A percentile compares a stretch with the other conserved stretches of the same genome.
Evolutionary conservation across 2,888 invertebrate genomes (phyloP).

Genomic region (Encarsia formosa): DNA sequence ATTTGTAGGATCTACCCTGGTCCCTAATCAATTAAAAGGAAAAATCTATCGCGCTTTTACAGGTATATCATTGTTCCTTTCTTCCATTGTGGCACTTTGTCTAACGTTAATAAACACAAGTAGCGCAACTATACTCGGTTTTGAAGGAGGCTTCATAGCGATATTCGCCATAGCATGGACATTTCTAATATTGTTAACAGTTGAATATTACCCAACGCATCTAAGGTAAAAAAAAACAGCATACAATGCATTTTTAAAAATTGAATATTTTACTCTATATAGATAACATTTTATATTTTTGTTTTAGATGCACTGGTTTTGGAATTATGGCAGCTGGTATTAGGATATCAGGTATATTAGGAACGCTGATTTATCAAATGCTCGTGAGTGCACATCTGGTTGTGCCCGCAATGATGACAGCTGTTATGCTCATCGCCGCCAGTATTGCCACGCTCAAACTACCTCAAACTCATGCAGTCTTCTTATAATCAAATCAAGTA

Average conservation of each 20-base stretch:
- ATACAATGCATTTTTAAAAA: not conserved
- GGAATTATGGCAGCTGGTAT: conserved; percentile 51
- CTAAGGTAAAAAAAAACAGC: conserved; percentile 43
- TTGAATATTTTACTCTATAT: not conserved
- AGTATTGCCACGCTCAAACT: conserved; percentile 49
- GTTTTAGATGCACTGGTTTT: conserved; percentile 50
- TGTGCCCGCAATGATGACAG: conserved; percentile 51
- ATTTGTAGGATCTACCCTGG: too few relatives aligned
- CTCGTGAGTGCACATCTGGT: conserved; percentile 48
- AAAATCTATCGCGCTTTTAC: conserved; percentile 17
- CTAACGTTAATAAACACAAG: conserved; percentile 50
- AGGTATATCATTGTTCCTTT: conserved; percentile 51
- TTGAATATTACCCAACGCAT: conserved; percentile 53
- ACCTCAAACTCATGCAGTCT: conserved; percentile 51
- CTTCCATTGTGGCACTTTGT: conserved; percentile 48
- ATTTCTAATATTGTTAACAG: conserved; percentile 50
- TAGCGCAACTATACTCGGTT: conserved; percentile 49
- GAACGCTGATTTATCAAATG: conserved; percentile 49
- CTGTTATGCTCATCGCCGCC: conserved; percentile 47
- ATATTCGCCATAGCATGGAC: conserved; percentile 53
- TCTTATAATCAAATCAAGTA: conserved; percentile 44
- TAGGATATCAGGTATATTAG: conserved; percentile 50
- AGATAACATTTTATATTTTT: not conserved
- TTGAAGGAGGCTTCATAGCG: conserved; percentile 52
- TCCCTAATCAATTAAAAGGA: too few relatives aligned